Conservation (phyloP, 2,888 invertebrate species). For the Neocrepidodera transversa region DNA sequence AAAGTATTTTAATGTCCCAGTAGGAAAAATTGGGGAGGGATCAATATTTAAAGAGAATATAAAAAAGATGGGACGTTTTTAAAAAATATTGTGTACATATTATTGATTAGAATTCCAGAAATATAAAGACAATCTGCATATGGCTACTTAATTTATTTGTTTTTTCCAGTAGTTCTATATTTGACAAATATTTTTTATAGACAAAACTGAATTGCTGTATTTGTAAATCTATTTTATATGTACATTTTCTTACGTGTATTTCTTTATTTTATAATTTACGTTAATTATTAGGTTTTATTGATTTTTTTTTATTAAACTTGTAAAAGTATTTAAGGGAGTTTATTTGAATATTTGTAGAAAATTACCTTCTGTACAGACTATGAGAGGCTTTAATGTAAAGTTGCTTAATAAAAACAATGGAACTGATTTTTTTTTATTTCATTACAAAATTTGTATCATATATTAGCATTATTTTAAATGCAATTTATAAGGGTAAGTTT, state of each 20-base stretch:
- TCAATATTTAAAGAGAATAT: too few species aligned
- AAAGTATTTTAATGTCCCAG: too few species aligned
- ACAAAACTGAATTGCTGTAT: not conserved
- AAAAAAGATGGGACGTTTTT: too few species aligned
- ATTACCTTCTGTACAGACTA: conserved; percentile 60
- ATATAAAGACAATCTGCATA: too few species aligned
- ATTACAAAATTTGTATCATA: not conserved
- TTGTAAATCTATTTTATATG: not conserved
- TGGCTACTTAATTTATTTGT: not conserved
- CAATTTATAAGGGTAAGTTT: too few species aligned
- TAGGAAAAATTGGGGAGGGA: too few species aligned
- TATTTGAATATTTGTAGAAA: conserved; percentile 45
- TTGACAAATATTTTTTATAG: conserved; percentile 1
- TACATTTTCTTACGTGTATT: not conserved
- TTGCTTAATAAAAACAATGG: conserved; percentile 58
- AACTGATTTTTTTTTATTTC: conserved; percentile 39
- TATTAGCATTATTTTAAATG: not conserved
- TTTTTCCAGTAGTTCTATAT: not conserved
- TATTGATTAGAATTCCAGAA: too few species aligned
- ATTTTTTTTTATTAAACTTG: not conserved
- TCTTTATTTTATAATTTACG: conserved; percentile 4
- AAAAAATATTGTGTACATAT: too few species aligned
- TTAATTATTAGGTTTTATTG: conserved; percentile 8
- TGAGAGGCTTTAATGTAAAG: conserved; percentile 60
- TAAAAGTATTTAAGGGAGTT: conserved; percentile 1